phyloP scores from a whole-genome alignment of 2,888 invertebrate species.

The Drosophila emarginata region DNA sequence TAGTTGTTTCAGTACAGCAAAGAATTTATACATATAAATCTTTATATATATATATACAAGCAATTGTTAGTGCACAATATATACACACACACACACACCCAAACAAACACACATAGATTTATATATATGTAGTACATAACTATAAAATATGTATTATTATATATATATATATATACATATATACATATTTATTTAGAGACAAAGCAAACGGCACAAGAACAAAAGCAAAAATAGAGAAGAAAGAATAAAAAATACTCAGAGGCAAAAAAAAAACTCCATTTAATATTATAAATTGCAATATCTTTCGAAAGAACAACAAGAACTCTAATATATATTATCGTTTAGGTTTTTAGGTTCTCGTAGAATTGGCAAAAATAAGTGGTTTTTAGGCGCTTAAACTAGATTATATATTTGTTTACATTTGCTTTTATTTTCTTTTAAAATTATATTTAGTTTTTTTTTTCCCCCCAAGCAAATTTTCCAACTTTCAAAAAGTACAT shows the following conservation, averaged over 20 bases:
- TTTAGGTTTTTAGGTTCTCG: not conserved
- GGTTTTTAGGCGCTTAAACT: slow-evolving; percentile 68
- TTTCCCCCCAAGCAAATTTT: slow-evolving; percentile 9
- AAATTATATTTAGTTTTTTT: slow-evolving; percentile 13
- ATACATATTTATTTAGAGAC: slow-evolving; percentile 54
- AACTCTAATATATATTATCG: slow-evolving; percentile 23
- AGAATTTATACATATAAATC: slow-evolving; percentile 48
- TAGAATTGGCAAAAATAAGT: slow-evolving; percentile 68
- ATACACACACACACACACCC: slow-evolving; percentile 32
- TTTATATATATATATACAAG: slow-evolving; percentile 30
- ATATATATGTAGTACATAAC: slow-evolving; percentile 33
- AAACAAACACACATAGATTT: slow-evolving; percentile 47
- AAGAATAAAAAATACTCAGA: slow-evolving; percentile 57
- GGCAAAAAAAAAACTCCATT: slow-evolving; percentile 29
- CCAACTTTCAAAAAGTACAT: slow-evolving; percentile 11
- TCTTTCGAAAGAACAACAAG: slow-evolving; percentile 47
- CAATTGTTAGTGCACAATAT: slow-evolving; percentile 51
- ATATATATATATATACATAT: slow-evolving; percentile 8
- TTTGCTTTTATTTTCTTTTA: slow-evolving; percentile 27
- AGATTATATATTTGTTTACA: slow-evolving; percentile 28
- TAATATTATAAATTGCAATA: slow-evolving; percentile 23
- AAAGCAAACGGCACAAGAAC: slow-evolving; percentile 59
- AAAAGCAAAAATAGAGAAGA: slow-evolving; percentile 28
- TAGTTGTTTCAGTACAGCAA: slow-evolving; percentile 49
- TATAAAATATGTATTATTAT: slow-evolving; percentile 26